Percentiles rank a stretch among this genome's conserved stretches.
Evolutionary conservation across 2,888 invertebrate genomes (phyloP).

Genomic region (Phortica okadai): DNA sequence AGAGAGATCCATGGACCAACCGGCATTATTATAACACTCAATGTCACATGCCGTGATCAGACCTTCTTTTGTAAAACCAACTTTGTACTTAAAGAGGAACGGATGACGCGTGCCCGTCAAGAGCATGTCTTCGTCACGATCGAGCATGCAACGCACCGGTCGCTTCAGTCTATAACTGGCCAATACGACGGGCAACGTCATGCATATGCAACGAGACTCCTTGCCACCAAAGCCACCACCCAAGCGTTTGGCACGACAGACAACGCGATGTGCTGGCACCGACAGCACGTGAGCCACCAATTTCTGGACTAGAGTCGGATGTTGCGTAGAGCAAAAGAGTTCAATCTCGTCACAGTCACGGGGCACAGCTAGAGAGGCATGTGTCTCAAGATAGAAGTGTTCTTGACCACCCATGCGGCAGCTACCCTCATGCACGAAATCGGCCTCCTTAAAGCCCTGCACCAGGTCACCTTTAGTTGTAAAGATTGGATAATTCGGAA

Average conservation of each 20-base stretch:
- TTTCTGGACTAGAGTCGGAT: slow-evolving; percentile 85
- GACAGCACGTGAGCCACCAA: slow-evolving; percentile 83
- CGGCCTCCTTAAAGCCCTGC: slow-evolving; percentile 81
- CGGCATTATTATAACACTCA: slow-evolving; percentile 88
- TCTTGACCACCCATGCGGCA: slow-evolving; percentile 93
- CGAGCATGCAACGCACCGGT: slow-evolving; percentile 91
- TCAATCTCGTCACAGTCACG: slow-evolving; percentile 91
- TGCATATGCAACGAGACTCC: slow-evolving; percentile 84
- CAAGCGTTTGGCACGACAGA: slow-evolving; percentile 88
- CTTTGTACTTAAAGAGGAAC: slow-evolving; percentile 89
- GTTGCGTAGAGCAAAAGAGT: slow-evolving; percentile 89
- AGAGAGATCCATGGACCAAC: slow-evolving; percentile 89
- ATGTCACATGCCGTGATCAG: slow-evolving; percentile 85
- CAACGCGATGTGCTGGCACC: slow-evolving; percentile 85
- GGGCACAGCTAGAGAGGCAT: slow-evolving; percentile 84
- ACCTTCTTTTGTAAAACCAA: slow-evolving; percentile 86
- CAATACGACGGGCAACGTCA: slow-evolving; percentile 86
- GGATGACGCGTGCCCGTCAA: slow-evolving; percentile 94
- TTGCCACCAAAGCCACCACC: slow-evolving; percentile 98
- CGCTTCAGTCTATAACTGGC: slow-evolving; percentile 87
- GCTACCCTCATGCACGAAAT: slow-evolving; percentile 87
- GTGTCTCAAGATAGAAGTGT: slow-evolving; percentile 97
- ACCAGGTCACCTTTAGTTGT: slow-evolving; percentile 83
- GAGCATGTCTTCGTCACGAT: slow-evolving; percentile 96
- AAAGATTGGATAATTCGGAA: slow-evolving; percentile 79